Evolutionary conservation across 2,888 invertebrate species (phyloP).

Genomic region (Mythimna pallens): DNA sequence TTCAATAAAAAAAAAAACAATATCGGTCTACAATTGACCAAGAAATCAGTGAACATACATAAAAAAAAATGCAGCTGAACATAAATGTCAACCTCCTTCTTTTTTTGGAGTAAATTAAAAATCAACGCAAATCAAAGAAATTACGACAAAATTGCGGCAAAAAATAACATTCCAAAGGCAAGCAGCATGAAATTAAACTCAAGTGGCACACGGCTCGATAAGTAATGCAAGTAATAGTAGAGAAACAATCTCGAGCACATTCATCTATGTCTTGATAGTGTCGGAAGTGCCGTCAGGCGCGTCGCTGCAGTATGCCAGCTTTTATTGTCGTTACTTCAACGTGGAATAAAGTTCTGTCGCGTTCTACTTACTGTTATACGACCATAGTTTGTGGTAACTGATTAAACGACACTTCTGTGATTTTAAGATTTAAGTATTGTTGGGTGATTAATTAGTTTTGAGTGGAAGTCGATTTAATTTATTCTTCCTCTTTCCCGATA

Average conservation of each 20-base stretch:
- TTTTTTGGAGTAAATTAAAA: no score
- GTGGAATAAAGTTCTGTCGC: conserved; percentile 53
- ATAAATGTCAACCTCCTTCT: no score
- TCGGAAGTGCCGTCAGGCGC: conserved; percentile 66
- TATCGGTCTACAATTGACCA: no score
- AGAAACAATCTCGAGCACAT: conserved; percentile 69
- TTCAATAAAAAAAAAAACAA: no score
- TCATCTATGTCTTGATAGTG: conserved; percentile 77
- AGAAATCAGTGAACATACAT: no score
- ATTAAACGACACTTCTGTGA: conserved; percentile 49
- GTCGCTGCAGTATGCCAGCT: conserved; percentile 57
- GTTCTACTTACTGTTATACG: conserved; percentile 13
- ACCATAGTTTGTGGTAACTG: conserved; percentile 35
- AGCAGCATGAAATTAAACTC: conserved; percentile 55
- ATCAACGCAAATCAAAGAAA: not conserved
- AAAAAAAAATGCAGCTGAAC: no score
- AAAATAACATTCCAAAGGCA: conserved; percentile 41
- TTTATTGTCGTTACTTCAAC: conserved; percentile 60
- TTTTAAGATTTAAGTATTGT: conserved; percentile 24
- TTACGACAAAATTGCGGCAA: not conserved
- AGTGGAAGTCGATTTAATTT: not conserved
- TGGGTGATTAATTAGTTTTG: conserved; percentile 25
- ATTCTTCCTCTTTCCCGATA: no score
- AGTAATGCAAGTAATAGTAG: conserved; percentile 52
- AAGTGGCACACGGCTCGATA: conserved; percentile 47